These are phyloP conservation scores for Promerops cafer DNA, from an alignment of 2,113 vertebrate species.

Conservation along the genomic window DNA sequence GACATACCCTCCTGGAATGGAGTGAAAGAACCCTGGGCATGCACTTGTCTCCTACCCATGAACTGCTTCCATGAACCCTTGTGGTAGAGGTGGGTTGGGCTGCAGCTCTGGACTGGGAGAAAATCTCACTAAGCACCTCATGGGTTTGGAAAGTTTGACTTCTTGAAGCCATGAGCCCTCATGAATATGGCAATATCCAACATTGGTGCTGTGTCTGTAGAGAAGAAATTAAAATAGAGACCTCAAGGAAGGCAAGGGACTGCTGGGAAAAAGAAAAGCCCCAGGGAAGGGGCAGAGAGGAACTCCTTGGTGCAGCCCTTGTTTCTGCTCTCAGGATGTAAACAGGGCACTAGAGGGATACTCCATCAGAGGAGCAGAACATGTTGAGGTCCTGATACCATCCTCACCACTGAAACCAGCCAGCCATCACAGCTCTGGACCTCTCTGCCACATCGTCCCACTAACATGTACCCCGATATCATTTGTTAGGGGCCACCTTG, in stretches of 20 bases:
- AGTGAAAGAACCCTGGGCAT: not conserved
- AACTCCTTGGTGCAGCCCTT: not conserved
- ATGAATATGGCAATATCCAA: not conserved
- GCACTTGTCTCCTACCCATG: not conserved
- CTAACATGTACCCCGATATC: not conserved
- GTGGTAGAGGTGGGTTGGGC: not conserved
- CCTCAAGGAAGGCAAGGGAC: not conserved
- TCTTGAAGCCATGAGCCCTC: not conserved
- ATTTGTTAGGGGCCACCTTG: not conserved
- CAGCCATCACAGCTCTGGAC: not conserved
- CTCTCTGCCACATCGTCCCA: not conserved
- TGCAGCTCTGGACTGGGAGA: not conserved
- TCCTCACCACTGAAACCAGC: not conserved
- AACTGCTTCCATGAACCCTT: not conserved
- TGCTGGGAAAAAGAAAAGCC: not conserved
- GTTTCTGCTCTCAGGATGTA: not conserved
- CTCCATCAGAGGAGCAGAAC: not conserved
- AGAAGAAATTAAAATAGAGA: not conserved
- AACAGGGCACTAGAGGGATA: not conserved
- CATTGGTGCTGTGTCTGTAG: not conserved
- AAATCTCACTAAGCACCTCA: not conserved
- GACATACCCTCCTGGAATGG: not conserved
- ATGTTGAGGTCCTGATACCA: not conserved
- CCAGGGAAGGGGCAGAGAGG: not conserved
- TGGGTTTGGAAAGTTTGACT: not conserved